These are phyloP conservation scores for Clepsis dumicolana DNA, from an alignment of 2,888 invertebrate genomes.

Conservation along the genomic window DNA sequence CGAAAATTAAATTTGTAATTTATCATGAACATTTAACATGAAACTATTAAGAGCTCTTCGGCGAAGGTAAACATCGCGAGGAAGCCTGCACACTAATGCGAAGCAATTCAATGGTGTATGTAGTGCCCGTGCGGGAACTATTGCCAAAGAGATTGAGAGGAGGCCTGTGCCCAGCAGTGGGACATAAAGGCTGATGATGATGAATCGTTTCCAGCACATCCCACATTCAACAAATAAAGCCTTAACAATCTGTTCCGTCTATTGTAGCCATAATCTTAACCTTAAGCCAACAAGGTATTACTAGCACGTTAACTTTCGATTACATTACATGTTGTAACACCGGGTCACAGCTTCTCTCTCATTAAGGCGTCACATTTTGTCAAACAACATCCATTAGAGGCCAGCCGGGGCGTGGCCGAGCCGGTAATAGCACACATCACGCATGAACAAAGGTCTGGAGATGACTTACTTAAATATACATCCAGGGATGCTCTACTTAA, in stretches of 20 bases:
- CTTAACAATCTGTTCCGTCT: not conserved
- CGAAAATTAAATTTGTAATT: no score
- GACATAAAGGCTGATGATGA: no score
- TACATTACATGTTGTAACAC: slow-evolving; percentile 49
- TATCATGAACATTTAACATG: no score
- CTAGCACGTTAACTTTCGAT: slow-evolving; percentile 42
- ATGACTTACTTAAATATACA: slow-evolving; percentile 42
- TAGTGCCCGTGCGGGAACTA: no score
- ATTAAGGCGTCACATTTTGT: slow-evolving; percentile 80
- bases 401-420: slow-evolving; percentile 64
- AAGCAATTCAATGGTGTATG: no score
- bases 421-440: slow-evolving; percentile 33
- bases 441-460: slow-evolving; percentile 39
- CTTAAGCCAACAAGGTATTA: slow-evolving; percentile 41
- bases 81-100: no score
- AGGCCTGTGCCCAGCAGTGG: no score
- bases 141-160: no score
- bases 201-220: no score
- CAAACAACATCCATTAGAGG: slow-evolving; percentile 77
- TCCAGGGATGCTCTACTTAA: slow-evolving; percentile 35
- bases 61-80: no score
- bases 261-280: slow-evolving; percentile 13
- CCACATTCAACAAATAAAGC: no score
- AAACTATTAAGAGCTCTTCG: no score
- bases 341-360: slow-evolving; percentile 57